Percentiles rank a stretch among this genome's conserved stretches.
Evolutionary conservation across 2,797 vertebrate species (phyloP).

Genomic region (Carapus acus): DNA sequence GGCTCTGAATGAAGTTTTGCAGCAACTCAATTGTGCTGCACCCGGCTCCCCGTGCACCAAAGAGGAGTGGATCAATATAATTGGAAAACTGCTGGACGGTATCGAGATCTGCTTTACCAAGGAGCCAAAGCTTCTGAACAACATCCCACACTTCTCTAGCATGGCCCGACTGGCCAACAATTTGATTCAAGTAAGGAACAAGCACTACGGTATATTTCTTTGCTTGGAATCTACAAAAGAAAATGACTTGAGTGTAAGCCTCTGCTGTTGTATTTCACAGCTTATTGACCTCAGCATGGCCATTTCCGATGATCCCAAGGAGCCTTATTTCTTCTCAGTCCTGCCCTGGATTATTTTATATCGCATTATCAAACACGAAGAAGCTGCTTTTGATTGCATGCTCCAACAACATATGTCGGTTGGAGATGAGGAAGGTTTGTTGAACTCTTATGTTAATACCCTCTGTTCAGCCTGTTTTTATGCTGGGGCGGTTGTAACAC

Average conservation of each 20-base stretch:
- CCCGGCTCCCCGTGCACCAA: slow-evolving; percentile 75
- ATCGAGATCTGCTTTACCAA: slow-evolving; percentile 81
- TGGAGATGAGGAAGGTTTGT: slow-evolving; percentile 82
- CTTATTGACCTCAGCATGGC: slow-evolving; percentile 94
- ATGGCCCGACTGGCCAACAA: slow-evolving; percentile 86
- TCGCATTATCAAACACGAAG: slow-evolving; percentile 89
- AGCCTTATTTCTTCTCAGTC: slow-evolving; percentile 89
- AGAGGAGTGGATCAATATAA: slow-evolving; percentile 91
- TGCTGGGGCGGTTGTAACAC: too few relatives aligned
- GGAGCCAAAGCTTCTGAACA: slow-evolving; percentile 72
- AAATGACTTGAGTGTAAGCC: neutral
- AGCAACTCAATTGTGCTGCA: slow-evolving; percentile 81
- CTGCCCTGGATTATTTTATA: slow-evolving; percentile 93
- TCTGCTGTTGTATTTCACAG: slow-evolving; percentile 59
- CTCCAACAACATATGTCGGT: slow-evolving; percentile 78
- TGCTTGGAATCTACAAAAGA: neutral
- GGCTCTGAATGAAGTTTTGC: slow-evolving; percentile 88
- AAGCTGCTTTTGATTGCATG: slow-evolving; percentile 80
- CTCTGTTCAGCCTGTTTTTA: slow-evolving; percentile 1
- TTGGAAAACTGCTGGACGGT: slow-evolving; percentile 83
- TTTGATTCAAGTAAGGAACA: slow-evolving; percentile 83
- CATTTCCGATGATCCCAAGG: slow-evolving; percentile 87
- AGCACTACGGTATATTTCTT: neutral
- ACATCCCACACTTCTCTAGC: slow-evolving; percentile 68
- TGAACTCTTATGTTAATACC: slow-evolving; percentile 24